Base-by-base conservation (phyloP, 2,113 vertebrate species). In the Callipepla californica region DNA sequence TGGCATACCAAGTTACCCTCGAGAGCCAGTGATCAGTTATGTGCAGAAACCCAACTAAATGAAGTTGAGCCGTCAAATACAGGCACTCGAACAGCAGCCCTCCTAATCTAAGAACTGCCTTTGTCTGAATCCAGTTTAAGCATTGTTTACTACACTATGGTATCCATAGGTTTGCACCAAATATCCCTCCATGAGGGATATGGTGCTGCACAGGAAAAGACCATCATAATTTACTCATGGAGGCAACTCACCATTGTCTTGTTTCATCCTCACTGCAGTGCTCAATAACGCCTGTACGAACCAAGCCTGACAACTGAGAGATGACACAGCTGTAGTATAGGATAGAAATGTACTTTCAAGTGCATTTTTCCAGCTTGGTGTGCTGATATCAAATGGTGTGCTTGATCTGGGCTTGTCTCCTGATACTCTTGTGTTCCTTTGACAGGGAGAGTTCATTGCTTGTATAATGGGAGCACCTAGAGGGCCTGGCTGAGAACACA, bases 381-480 rank as follows among this genome's bases (percentile, higher is more conserved):
- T 55, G 19, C 53, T 66, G 20, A 19, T 73, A 15, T 22, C 15
- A 38, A 47, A 42, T 48, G 40, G 13, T 48, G 53, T 73, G 53
- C 30, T 85, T 73, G 47, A 23, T 80, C 58, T 84, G 59, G 25
- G 32, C 38, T 85, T 73, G 44, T 14, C 11, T 44, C 48, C 26
- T 0, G 3, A 25, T 74, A 66, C n/a, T 84, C 8, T 62, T 72
- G 42, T 72, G 45, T 59, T 88, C 51, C 53, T 48, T 30, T 30
- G 62, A 42, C 75, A 73, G 80, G 8, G 30, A 85, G 34, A 91
- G 48, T 77, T 81, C 59, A 44, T 77, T 81, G 21, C 44, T 78
- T 77, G 75, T 81, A 47, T 62, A 38, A 85, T 48, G 65, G 84
- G 80, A 81, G 38, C 91, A 85, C 75, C 75, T 72, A 81, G 65